Percentiles rank a stretch among this genome's conserved stretches.
phyloP scores from a whole-genome alignment of 2,888 invertebrate genomes.

The Nephrotoma guestfalica region DNA sequence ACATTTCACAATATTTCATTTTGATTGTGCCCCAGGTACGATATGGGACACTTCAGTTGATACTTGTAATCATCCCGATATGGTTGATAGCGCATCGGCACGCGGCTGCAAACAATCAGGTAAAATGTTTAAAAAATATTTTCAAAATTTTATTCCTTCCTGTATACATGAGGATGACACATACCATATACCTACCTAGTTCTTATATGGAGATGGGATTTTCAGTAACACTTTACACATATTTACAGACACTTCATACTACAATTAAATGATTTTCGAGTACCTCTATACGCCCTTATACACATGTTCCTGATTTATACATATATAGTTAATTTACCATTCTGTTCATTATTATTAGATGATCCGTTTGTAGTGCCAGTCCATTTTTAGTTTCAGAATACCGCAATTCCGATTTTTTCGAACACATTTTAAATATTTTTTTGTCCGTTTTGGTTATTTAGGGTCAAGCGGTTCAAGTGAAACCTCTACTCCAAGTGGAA shows the following conservation, averaged over 20 bases:
- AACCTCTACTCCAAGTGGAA: conserved; percentile 13
- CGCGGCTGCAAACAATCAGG: conserved; percentile 20
- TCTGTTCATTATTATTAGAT: neutral
- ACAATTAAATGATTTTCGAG: neutral
- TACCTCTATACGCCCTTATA: neutral
- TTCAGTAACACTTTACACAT: neutral
- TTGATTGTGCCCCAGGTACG: conserved; percentile 53
- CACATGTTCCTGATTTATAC: neutral
- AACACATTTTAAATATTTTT: too few species aligned
- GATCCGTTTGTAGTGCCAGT: neutral
- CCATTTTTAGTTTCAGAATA: neutral
- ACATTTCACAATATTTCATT: conserved; percentile 45
- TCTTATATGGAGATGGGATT: neutral
- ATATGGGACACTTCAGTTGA: conserved; percentile 53
- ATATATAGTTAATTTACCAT: neutral
- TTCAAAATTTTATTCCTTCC: neutral
- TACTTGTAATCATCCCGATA: conserved; percentile 51
- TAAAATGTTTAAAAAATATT: neutral
- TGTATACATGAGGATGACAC: neutral
- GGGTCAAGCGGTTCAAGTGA: neutral
- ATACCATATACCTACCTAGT: neutral
- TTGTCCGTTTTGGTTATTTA: neutral
- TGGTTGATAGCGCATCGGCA: conserved; percentile 41
- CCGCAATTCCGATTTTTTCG: neutral
- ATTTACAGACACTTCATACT: neutral